Conservation (phyloP, 2,113 vertebrate species). For the Platysternon megacephalum region DNA sequence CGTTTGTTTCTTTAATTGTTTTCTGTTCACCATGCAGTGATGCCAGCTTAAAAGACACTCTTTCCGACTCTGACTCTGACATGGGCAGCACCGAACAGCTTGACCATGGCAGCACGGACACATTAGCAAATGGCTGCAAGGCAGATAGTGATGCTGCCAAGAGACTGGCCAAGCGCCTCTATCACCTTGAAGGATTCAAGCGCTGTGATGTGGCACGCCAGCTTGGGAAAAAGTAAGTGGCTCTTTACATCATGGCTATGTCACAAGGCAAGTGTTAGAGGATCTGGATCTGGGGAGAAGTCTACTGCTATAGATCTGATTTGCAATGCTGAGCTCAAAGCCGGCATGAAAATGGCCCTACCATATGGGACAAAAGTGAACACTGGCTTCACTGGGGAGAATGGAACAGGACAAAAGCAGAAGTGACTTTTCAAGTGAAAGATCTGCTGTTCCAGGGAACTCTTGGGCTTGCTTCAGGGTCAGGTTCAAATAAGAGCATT, state of each 20-base stretch:
- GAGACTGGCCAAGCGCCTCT: slow-evolving; percentile 92
- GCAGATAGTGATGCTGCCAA: slow-evolving; percentile 89
- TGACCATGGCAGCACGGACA: slow-evolving; percentile 86
- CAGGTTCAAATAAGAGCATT: neutral
- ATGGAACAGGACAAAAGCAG: neutral
- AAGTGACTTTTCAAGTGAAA: neutral
- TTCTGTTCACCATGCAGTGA: slow-evolving; percentile 77
- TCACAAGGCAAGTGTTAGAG: neutral
- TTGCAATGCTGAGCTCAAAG: neutral
- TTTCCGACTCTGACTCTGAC: slow-evolving; percentile 91
- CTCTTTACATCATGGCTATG: neutral
- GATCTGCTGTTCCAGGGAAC: neutral
- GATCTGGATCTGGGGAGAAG: neutral
- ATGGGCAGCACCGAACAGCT: slow-evolving; percentile 91
- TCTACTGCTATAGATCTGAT: accelerated
- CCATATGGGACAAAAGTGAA: neutral
- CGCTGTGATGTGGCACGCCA: slow-evolving; percentile 96
- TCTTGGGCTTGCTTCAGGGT: neutral
- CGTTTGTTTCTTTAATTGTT: neutral
- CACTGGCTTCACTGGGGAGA: neutral
- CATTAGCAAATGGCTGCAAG: slow-evolving; percentile 92
- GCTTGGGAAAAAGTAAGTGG: slow-evolving; percentile 94
- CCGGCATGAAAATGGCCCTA: neutral
- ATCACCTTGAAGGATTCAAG: slow-evolving; percentile 95
- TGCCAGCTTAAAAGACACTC: slow-evolving; percentile 89